These are phyloP conservation scores for Sciaenops ocellatus DNA, from an alignment of 2,797 vertebrate genomes.

Conservation along the genomic window DNA sequence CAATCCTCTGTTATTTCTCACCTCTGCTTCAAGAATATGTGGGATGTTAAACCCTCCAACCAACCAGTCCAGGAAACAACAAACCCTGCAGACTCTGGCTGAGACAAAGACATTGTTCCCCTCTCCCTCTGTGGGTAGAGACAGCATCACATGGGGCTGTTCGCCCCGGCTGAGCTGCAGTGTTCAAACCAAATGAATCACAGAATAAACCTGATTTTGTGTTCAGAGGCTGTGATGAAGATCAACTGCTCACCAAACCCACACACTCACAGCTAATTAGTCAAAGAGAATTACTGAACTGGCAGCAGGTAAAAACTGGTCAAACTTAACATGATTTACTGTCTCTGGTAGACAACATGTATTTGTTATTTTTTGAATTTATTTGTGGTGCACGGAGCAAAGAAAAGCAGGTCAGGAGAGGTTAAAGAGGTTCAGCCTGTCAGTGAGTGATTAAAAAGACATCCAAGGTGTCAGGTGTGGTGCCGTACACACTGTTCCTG, in stretches of 20 bases:
- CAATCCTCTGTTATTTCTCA: background rate
- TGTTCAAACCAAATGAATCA: slow-evolving; percentile 16
- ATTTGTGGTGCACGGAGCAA: too few species aligned
- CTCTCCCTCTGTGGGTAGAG: background rate
- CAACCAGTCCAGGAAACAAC: too few species aligned
- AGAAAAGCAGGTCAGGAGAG: background rate
- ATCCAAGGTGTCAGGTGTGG: background rate
- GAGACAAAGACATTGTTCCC: too few species aligned
- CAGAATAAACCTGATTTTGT: slow-evolving; percentile 3
- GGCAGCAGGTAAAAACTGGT: background rate
- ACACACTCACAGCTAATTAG: slow-evolving; percentile 21
- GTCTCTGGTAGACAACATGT: background rate
- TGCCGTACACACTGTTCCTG: background rate
- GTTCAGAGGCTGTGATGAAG: slow-evolving; percentile 13
- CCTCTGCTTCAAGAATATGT: background rate
- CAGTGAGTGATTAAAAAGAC: background rate
- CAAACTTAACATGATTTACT: slow-evolving; percentile 6
- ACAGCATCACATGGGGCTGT: too few species aligned
- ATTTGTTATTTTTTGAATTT: background rate
- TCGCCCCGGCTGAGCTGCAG: background rate
- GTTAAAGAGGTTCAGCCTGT: background rate
- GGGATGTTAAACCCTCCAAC: slow-evolving; percentile 10
- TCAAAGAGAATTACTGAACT: slow-evolving; percentile 1
- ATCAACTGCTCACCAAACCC: slow-evolving; percentile 9
- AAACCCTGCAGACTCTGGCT: too few species aligned